Percentiles rank a stretch among this genome's conserved stretches.
These are phyloP conservation scores for Drosophila eohydei DNA, from an alignment of 2,888 invertebrate species.

Conservation along the genomic window DNA sequence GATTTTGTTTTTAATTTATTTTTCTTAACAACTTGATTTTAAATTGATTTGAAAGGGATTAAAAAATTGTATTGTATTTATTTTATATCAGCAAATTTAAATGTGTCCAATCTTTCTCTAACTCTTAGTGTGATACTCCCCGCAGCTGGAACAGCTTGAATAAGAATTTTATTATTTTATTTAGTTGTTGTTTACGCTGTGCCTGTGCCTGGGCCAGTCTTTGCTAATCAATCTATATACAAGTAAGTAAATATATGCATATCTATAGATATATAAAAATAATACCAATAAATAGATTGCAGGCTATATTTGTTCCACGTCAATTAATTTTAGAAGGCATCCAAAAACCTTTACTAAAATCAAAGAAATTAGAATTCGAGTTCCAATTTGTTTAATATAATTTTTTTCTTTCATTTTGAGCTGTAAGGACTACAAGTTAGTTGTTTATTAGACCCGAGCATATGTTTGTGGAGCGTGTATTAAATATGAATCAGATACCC, in stretches of 20 bases:
- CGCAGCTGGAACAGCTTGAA: neutral
- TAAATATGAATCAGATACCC: conserved; percentile 59
- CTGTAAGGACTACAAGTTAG: neutral
- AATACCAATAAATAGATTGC: neutral
- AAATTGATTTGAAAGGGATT: neutral
- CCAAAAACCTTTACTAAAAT: neutral
- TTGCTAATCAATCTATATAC: neutral
- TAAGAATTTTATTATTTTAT: neutral
- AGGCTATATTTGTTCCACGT: neutral
- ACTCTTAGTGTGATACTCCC: neutral
- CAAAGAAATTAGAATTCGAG: neutral
- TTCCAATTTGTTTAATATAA: neutral
- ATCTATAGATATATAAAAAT: neutral
- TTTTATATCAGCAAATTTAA: neutral
- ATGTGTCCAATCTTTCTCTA: neutral
- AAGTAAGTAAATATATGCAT: neutral
- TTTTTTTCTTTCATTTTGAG: neutral
- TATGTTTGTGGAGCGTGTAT: conserved; percentile 57
- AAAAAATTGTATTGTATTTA: neutral
- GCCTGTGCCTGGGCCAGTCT: neutral
- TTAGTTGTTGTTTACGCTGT: neutral
- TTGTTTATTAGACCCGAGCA: conserved; percentile 1
- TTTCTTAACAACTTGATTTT: neutral
- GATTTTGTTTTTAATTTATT: neutral
- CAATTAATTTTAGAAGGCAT: neutral